Percentiles rank a stretch among this genome's conserved stretches.
Evolutionary conservation across 2,797 vertebrate species (phyloP).

Genomic region (Coendou prehensilis): DNA sequence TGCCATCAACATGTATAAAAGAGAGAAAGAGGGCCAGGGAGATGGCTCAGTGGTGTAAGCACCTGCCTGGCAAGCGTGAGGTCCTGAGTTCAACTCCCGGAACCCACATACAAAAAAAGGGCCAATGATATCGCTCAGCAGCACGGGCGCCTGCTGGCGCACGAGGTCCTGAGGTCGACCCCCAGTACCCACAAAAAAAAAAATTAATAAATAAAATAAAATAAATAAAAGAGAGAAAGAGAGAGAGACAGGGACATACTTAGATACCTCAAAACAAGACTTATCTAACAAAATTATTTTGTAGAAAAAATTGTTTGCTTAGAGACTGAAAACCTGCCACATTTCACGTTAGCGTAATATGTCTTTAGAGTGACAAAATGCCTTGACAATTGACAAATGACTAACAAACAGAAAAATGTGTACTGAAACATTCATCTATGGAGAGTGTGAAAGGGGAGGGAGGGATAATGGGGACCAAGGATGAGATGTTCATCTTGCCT

Average conservation of each 20-base stretch:
- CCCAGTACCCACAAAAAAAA: too few species aligned
- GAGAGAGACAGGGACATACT: background rate
- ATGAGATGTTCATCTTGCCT: slow-evolving; percentile 11
- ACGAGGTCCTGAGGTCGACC: too few species aligned
- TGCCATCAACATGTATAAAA: slow-evolving; percentile 29
- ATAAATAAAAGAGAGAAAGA: background rate
- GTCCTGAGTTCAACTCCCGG: too few species aligned
- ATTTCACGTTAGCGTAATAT: slow-evolving; percentile 55
- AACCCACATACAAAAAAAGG: too few species aligned
- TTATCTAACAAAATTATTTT: slow-evolving; percentile 67
- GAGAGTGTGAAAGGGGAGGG: background rate
- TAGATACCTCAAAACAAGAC: slow-evolving; percentile 52
- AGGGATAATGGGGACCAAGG: background rate
- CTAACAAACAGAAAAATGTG: slow-evolving; percentile 40
- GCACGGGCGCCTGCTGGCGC: too few species aligned
- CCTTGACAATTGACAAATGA: slow-evolving; percentile 69
- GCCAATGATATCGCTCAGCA: too few species aligned
- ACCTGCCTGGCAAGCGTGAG: too few species aligned
- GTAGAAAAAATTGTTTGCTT: slow-evolving; percentile 69
- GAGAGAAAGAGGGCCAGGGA: background rate
- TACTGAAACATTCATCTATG: background rate
- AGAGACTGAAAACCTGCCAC: slow-evolving; percentile 61
- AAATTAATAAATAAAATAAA: too few species aligned
- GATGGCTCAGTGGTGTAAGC: too few species aligned
- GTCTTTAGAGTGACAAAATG: slow-evolving; percentile 58